A percentile compares a stretch with the other conserved stretches of the same genome.
Conservation (phyloP, 1,140 invertebrate genomes). For the Antheraea pernyi region DNA sequence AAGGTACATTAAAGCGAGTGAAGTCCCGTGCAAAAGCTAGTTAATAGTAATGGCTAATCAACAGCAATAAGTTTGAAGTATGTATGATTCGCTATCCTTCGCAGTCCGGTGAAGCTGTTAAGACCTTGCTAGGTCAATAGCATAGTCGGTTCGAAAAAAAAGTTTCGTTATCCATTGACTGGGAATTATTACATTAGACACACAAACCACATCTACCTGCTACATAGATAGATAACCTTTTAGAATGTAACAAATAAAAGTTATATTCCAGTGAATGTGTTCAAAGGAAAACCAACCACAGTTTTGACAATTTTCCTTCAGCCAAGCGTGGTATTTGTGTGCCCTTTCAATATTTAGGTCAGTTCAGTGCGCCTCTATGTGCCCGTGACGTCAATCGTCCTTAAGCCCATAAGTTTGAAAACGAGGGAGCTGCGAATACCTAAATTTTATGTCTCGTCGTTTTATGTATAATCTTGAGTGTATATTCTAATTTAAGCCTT, state of each 20-base stretch:
- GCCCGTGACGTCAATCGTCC: constrained; percentile 13
- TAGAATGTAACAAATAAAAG: not conserved
- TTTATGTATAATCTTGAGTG: not conserved
- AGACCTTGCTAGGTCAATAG: too few relatives aligned
- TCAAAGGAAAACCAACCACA: not conserved
- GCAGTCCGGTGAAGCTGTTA: too few relatives aligned
- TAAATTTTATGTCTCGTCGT: not conserved
- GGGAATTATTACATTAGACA: too few relatives aligned
- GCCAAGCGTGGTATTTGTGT: not conserved
- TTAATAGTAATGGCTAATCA: too few relatives aligned
- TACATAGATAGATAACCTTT: too few relatives aligned
- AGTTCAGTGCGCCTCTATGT: not conserved
- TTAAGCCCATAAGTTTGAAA: constrained; percentile 4
- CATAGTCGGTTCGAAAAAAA: too few relatives aligned
- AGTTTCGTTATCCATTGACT: too few relatives aligned
- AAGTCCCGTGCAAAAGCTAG: too few relatives aligned
- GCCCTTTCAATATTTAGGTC: constrained; percentile 9
- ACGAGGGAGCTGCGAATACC: not conserved
- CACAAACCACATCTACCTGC: too few relatives aligned
- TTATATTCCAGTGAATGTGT: not conserved
- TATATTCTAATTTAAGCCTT: not conserved
- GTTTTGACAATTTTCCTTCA: not conserved
- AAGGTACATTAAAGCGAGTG: too few relatives aligned
- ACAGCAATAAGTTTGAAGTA: too few relatives aligned
- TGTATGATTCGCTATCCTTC: too few relatives aligned